Evolutionary conservation across 2,797 vertebrate genomes (phyloP), one percentile per base, ranked within the genome.

Genomic region (Karalla daura): DNA sequence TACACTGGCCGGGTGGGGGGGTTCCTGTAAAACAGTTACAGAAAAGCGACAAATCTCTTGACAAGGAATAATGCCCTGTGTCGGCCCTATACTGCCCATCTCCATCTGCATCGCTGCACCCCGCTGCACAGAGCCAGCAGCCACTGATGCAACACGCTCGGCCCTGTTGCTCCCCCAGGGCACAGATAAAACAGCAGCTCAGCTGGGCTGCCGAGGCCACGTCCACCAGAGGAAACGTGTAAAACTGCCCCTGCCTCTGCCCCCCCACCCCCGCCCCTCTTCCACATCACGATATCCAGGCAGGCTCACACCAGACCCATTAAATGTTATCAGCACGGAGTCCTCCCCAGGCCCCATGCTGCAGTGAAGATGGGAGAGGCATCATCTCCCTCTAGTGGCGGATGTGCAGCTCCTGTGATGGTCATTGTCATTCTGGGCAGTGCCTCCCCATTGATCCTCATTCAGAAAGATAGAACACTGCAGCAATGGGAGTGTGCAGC

Each of bases 391-490:
- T 82, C 89, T 90, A 76, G 86, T 83, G 90, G 86, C 27, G 76
- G 37, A 46, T 50, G 39, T 49, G 25, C 40, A 54, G 18, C 50
- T 61, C 37, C 13, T 20, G 40, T 5, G 36, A 65, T 78, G 63
- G 69, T 88, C 85, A 83, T 92, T 90, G 89, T 84, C 84, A 89
- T 90, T 90, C 89, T 63, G 61, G 47, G 77, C 80, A 72, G 63
- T 46, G 60, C 74, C 60, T 87, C 82, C 58, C 60, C 83, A 90
- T 89, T 90, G 88, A 91, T 92, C 89, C 86, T 87, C 80, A 87
- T 90, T 87, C 81, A 84, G 74, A 88, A 58, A 85, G 80, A 90
- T 78, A 68, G 75, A 86, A 81, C 75, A 83, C 88, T 90, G 90
- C 89, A 90, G 89, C 83, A 88, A 64, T 36, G 63, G 73, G 45